Percentiles rank a stretch among this genome's conserved stretches.
phyloP scores from a whole-genome alignment of 2,113 vertebrate species.

The Chloropsis cyanopogon region DNA sequence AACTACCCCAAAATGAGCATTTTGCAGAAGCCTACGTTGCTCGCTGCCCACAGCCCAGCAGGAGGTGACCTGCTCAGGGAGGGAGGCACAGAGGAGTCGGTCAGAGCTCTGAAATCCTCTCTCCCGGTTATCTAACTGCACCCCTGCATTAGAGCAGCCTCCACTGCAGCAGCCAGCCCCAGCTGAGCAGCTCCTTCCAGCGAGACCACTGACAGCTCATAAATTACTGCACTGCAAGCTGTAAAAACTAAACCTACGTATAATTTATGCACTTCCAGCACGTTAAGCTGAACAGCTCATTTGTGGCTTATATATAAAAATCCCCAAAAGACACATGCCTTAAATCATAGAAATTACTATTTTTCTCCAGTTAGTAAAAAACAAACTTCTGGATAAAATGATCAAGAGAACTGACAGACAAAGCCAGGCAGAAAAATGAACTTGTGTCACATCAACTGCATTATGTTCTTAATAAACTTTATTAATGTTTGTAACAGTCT shows the following conservation, averaged over 20 bases:
- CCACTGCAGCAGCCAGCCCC: background rate
- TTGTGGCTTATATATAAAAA: conserved; percentile 2
- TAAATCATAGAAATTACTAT: background rate
- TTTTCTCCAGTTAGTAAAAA: background rate
- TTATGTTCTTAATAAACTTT: background rate
- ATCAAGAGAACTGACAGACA: background rate
- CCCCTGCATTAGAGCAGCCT: background rate
- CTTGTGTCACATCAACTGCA: accelerated
- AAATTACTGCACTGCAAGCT: background rate
- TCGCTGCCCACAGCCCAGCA: background rate
- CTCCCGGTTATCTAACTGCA: background rate
- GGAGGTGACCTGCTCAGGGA: background rate
- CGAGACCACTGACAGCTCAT: background rate
- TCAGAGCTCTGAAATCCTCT: background rate
- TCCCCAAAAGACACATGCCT: background rate
- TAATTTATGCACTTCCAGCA: background rate
- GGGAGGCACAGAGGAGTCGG: background rate
- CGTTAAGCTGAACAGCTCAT: background rate
- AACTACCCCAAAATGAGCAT: background rate
- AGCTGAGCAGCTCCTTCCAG: background rate
- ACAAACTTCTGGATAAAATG: background rate
- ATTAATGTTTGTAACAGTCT: background rate
- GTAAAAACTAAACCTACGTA: background rate
- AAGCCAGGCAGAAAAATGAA: background rate
- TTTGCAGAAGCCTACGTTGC: background rate